Percentiles rank a stretch among this genome's conserved stretches.
Conservation (phyloP, 2,113 vertebrate genomes). For the Parotia lawesii region DNA sequence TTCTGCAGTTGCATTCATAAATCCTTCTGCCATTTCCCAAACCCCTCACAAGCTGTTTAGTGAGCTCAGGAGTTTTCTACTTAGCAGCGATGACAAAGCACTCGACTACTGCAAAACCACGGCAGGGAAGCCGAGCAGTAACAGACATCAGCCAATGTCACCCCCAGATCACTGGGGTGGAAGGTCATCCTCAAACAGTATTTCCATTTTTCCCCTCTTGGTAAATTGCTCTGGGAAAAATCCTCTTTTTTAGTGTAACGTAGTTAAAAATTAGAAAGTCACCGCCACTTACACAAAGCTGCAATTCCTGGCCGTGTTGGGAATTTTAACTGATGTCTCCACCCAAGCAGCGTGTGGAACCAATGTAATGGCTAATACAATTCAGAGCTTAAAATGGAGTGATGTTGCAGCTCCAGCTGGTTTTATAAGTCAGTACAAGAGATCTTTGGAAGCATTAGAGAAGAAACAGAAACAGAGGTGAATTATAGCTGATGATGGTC, state of each 20-base stretch:
- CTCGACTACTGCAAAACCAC: not conserved
- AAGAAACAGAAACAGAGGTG: conserved; percentile 16
- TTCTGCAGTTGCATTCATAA: not conserved
- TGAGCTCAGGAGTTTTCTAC: conserved; percentile 34
- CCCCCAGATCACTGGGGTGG: conserved; percentile 14
- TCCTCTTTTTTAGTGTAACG: not conserved
- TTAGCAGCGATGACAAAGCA: conserved; percentile 11
- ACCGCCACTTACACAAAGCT: conserved; percentile 17
- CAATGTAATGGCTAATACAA: conserved; percentile 51
- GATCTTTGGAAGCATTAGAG: not conserved
- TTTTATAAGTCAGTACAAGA: not conserved
- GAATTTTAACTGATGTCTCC: conserved; percentile 44
- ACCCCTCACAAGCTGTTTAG: not conserved
- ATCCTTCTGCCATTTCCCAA: not conserved
- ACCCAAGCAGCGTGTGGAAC: conserved; percentile 39
- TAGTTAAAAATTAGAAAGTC: conserved; percentile 42
- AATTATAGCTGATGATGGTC: not conserved
- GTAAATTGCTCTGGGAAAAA: conserved; percentile 38
- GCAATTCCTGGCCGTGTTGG: conserved; percentile 24
- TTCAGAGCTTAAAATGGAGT: conserved; percentile 61
- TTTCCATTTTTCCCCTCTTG: not conserved
- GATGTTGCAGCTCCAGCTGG: conserved; percentile 11
- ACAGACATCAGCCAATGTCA: not conserved
- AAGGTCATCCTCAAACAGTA: conserved; percentile 36
- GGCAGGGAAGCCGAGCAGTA: conserved; percentile 46